These are phyloP conservation scores for Pyrgilauda ruficollis DNA, from an alignment of 2,113 vertebrate species.

Conservation along the genomic window DNA sequence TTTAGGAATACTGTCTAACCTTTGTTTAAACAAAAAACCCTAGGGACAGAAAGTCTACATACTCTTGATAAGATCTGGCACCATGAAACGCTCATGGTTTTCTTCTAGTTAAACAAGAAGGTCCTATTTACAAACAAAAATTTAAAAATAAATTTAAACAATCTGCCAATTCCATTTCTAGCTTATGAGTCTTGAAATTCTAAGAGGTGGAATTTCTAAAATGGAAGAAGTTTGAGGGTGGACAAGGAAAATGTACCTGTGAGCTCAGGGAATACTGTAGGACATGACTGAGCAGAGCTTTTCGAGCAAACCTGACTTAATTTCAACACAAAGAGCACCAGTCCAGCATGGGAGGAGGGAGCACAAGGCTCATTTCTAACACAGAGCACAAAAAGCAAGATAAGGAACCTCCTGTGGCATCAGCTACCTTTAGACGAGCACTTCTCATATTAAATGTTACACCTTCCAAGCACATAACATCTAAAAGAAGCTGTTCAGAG, in stretches of 20 bases:
- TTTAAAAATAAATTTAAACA: not conserved
- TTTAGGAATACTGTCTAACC: not conserved
- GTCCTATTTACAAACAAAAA: not conserved
- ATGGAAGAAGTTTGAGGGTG: not conserved
- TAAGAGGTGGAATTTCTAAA: not conserved
- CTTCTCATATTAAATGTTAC: not conserved
- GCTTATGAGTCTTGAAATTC: accelerated
- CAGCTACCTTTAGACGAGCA: not conserved
- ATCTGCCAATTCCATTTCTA: accelerated
- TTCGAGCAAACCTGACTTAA: not conserved
- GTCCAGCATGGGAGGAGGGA: not conserved
- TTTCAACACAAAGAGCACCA: not conserved
- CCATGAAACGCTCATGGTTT: not conserved
- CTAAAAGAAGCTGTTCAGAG: not conserved
- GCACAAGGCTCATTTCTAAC: accelerated
- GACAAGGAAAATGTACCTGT: accelerated
- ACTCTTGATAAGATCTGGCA: not conserved
- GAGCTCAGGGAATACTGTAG: not conserved
- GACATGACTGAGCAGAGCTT: not conserved
- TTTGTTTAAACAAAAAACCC: not conserved
- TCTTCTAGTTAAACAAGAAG: not conserved
- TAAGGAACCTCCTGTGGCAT: not conserved
- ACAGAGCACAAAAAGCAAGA: not conserved
- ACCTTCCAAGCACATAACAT: not conserved
- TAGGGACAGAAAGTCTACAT: not conserved